These are phyloP conservation scores for Hirtodrosophila alboralis DNA, from an alignment of 2,888 invertebrate genomes.

Conservation along the genomic window DNA sequence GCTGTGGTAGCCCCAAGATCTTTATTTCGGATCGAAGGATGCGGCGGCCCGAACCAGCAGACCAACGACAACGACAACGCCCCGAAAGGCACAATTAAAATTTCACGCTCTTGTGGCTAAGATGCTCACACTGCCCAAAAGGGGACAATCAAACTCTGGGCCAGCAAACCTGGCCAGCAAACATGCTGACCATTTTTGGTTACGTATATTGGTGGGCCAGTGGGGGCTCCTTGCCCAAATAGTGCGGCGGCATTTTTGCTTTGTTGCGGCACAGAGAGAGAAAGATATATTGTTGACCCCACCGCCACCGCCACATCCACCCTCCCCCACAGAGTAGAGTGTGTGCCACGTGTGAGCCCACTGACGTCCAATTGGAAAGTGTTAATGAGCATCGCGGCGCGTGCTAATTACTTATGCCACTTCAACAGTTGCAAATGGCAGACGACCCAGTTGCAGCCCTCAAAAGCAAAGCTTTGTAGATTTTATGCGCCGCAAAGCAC, in stretches of 20 bases:
- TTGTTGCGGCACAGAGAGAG: constrained; percentile 57
- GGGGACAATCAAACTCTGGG: constrained; percentile 46
- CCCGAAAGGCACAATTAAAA: constrained; percentile 79
- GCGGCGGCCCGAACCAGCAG: constrained; percentile 36
- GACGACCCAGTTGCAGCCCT: not conserved
- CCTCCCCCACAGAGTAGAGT: not conserved
- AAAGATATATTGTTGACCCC: constrained; percentile 11
- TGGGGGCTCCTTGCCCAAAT: constrained; percentile 22
- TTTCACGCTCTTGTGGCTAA: constrained; percentile 63
- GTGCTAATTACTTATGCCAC: constrained; percentile 67
- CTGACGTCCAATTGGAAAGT: constrained; percentile 24
- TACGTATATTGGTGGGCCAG: constrained; percentile 5
- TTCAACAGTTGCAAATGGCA: constrained; percentile 30
- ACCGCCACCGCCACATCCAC: not conserved
- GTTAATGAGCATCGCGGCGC: constrained; percentile 61
- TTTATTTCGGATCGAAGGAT: constrained; percentile 71
- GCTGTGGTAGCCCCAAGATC: constrained; percentile 68
- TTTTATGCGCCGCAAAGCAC: not conserved
- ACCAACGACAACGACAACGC: constrained; percentile 60
- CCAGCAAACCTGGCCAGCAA: constrained; percentile 40
- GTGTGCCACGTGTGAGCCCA: constrained; percentile 57
- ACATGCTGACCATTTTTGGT: constrained; percentile 63
- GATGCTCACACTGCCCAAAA: constrained; percentile 56
- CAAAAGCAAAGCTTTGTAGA: constrained; percentile 2
- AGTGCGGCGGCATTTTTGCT: constrained; percentile 71